A percentile compares a stretch with the other conserved stretches of the same genome.
Evolutionary conservation across 2,113 vertebrate species (phyloP).

Genomic region (Hymenochirus boettgeri): DNA sequence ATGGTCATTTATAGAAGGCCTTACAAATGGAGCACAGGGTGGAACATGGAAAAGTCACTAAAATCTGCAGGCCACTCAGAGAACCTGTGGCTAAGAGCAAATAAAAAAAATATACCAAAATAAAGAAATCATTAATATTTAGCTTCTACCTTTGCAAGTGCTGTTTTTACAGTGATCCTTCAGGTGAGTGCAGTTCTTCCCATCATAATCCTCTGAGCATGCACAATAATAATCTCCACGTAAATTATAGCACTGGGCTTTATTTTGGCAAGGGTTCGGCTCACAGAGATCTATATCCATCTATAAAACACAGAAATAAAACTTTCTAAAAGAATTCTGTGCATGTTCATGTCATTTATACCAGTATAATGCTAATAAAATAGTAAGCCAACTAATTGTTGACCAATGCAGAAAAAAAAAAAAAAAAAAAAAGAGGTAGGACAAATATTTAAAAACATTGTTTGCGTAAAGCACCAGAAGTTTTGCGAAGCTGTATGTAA

Average conservation of each 20-base stretch:
- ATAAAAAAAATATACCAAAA: too few species aligned
- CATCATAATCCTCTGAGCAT: conserved; percentile 81
- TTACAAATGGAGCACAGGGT: background rate
- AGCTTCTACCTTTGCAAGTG: conserved; percentile 74
- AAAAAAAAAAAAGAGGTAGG: too few species aligned
- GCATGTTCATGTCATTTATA: background rate
- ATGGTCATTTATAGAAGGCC: background rate
- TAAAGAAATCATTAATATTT: conserved; percentile 8
- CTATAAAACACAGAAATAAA: conserved; percentile 50
- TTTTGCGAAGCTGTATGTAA: too few species aligned
- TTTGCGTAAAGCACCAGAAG: too few species aligned
- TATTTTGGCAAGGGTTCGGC: conserved; percentile 83
- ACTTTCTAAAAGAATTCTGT: too few species aligned
- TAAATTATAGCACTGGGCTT: conserved; percentile 76
- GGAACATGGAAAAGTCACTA: background rate
- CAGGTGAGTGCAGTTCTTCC: conserved; percentile 86
- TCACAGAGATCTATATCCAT: conserved; percentile 76
- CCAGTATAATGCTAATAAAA: too few species aligned
- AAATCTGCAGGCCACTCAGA: too few species aligned
- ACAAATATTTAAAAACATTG: too few species aligned
- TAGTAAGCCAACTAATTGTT: too few species aligned
- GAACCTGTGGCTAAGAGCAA: too few species aligned
- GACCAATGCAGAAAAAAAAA: too few species aligned
- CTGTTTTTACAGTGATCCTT: conserved; percentile 86
- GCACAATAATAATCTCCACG: conserved; percentile 83